Evolutionary conservation across 2,888 invertebrate genomes (phyloP).

Genomic region (Noctua janthe): DNA sequence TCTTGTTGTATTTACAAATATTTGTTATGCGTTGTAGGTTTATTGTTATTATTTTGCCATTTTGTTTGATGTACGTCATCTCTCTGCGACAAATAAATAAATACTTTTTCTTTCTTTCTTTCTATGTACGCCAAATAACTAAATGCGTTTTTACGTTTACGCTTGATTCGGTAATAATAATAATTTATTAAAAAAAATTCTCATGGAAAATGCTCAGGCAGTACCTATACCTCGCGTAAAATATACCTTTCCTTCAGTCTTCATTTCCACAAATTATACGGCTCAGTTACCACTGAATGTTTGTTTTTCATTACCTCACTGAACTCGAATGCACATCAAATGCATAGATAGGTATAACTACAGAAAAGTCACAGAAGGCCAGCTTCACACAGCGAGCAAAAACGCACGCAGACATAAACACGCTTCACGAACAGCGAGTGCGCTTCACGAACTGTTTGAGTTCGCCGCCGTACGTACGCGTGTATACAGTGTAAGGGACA

Average conservation of each 20-base stretch:
- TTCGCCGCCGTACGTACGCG: too few relatives aligned
- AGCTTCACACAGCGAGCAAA: rapidly evolving
- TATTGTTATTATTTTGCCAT: too few relatives aligned
- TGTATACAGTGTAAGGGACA: not conserved
- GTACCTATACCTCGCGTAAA: not conserved
- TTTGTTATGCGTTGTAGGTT: too few relatives aligned
- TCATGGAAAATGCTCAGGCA: not conserved
- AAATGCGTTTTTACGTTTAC: too few relatives aligned
- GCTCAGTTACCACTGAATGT: conserved; percentile 8
- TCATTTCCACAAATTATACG: conserved; percentile 1
- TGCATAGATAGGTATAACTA: conserved; percentile 11
- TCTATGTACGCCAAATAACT: too few relatives aligned
- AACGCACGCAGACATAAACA: not conserved
- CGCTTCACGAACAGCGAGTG: not conserved
- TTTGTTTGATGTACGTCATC: too few relatives aligned
- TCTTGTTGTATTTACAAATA: too few relatives aligned
- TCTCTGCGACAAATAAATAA: too few relatives aligned
- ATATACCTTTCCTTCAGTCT: not conserved
- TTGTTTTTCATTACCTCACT: conserved; percentile 29
- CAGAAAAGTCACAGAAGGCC: not conserved
- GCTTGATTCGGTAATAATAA: not conserved
- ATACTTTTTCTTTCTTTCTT: too few relatives aligned
- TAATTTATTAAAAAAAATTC: not conserved
- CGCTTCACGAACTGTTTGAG: not conserved
- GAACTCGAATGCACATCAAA: conserved; percentile 14